Conservation (phyloP, 2,797 vertebrate genomes). For the Rousettus madagascariensis region DNA sequence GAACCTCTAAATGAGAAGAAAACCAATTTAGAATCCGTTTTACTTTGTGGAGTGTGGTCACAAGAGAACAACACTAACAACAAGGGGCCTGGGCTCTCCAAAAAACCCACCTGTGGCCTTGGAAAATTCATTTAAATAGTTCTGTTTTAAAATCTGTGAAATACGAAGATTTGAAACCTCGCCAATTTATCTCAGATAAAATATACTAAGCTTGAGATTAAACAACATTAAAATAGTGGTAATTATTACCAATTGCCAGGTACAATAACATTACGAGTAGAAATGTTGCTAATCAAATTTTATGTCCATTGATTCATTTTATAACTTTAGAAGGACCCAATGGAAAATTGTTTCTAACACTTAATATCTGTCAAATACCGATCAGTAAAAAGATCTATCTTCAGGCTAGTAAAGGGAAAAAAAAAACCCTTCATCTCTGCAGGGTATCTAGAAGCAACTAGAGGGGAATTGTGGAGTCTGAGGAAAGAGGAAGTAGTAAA, state of each 20-base stretch:
- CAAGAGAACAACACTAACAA: background rate
- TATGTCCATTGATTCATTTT: background rate
- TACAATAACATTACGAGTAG: background rate
- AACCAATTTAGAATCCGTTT: constrained; percentile 53
- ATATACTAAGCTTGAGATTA: background rate
- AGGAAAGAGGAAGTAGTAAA: background rate
- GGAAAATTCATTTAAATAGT: background rate
- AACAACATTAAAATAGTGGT: background rate
- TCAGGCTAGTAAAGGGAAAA: background rate
- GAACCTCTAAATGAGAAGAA: constrained; percentile 47
- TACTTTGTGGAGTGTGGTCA: background rate
- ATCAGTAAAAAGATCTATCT: background rate
- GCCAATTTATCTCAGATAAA: background rate
- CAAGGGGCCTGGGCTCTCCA: background rate
- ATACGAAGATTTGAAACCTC: constrained; percentile 4
- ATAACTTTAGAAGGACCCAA: background rate
- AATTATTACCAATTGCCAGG: background rate
- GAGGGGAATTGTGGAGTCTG: background rate
- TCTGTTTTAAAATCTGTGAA: background rate
- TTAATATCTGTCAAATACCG: background rate
- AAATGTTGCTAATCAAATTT: background rate
- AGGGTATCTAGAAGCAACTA: background rate
- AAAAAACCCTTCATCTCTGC: background rate
- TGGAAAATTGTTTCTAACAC: background rate
- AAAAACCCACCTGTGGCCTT: background rate